Percentiles rank a stretch among this genome's conserved stretches.
phyloP scores from a whole-genome alignment of 2,888 invertebrate species.

The Metallyticus violacea region DNA sequence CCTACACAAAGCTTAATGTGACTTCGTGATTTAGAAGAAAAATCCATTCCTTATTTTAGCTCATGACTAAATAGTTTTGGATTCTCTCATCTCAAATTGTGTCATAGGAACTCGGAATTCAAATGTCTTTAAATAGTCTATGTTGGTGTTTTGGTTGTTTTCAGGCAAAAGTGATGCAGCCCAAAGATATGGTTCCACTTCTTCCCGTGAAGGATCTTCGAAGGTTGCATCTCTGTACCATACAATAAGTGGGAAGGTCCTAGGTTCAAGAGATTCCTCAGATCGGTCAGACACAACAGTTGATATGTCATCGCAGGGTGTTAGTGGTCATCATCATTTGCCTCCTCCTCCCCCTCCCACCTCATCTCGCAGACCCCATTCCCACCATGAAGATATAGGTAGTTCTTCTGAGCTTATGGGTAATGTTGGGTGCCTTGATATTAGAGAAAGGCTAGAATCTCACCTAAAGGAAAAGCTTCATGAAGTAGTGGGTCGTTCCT shows the following conservation, averaged over 20 bases:
- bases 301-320: conserved; percentile 2
- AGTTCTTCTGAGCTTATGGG: conserved; percentile 13
- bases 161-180: conserved; percentile 24
- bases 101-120: too few species aligned
- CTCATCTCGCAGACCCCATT: conserved; percentile 14
- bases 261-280: conserved; percentile 32
- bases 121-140: too few species aligned
- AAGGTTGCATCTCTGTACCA: conserved; percentile 38
- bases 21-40: too few species aligned
- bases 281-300: conserved; percentile 15
- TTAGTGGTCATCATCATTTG: conserved; percentile 15
- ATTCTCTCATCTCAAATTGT: too few species aligned
- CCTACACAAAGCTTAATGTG: too few species aligned
- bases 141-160: background rate
- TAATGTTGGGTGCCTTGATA: conserved; percentile 26
- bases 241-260: conserved; percentile 37
- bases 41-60: too few species aligned
- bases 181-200: conserved; percentile 2
- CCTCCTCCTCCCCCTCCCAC: conserved; percentile 30
- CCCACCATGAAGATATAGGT: conserved; percentile 21
- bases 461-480: conserved; percentile 49
- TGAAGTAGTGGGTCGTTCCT: conserved; percentile 43
- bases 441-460: conserved; percentile 42
- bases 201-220: conserved; percentile 25
- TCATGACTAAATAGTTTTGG: too few species aligned